phyloP scores from a whole-genome alignment of 35 echinoderm and acorn worm genomes.

The Lytechinus variegatus region DNA sequence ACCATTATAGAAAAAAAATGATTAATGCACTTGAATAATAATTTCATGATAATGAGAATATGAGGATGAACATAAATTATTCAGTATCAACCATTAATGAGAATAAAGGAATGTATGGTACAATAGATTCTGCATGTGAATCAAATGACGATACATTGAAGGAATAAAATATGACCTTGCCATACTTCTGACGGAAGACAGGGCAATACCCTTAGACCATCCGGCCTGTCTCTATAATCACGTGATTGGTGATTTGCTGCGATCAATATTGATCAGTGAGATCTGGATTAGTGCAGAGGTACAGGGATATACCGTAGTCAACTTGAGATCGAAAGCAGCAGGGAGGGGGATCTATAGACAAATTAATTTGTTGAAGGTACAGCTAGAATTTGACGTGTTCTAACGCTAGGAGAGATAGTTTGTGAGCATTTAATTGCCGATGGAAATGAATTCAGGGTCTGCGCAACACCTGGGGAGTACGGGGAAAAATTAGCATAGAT shows the following conservation, averaged over 20 bases:
- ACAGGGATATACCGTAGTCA: neutral
- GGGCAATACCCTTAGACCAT: neutral
- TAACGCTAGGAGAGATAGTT: neutral
- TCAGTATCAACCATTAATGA: too few species aligned
- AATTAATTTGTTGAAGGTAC: neutral
- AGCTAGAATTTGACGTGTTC: neutral
- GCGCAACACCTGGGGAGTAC: conserved; percentile 17
- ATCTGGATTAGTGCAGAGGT: neutral
- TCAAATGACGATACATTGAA: neutral
- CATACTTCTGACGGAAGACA: neutral
- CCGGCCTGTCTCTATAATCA: neutral
- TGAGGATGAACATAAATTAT: too few species aligned
- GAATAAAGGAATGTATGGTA: too few species aligned
- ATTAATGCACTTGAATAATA: too few species aligned
- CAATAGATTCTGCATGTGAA: neutral
- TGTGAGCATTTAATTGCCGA: neutral
- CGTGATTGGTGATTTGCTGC: neutral
- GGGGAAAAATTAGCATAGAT: conserved; percentile 37
- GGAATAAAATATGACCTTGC: neutral
- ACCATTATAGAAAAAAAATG: too few species aligned
- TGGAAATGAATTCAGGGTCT: conserved; percentile 18
- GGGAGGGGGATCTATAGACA: neutral
- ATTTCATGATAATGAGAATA: too few species aligned
- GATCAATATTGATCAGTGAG: neutral
- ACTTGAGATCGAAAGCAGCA: neutral